Evolutionary conservation across 2,888 invertebrate species (phyloP).

Genomic region (Gari tellinella): DNA sequence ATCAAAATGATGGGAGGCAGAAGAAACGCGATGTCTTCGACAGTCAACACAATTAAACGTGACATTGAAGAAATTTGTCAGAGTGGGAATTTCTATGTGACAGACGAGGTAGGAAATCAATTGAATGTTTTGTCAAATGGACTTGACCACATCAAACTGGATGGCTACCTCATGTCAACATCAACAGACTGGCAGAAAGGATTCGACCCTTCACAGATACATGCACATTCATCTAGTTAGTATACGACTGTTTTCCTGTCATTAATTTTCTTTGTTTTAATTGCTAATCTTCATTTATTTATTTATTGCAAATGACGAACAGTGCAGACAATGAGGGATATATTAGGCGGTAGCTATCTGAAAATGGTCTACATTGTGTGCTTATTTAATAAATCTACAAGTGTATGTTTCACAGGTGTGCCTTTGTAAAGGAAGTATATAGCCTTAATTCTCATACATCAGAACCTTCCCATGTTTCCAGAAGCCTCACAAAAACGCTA

Average conservation of each 20-base stretch:
- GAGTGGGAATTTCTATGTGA: slow-evolving; percentile 80
- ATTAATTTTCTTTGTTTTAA: too few species aligned
- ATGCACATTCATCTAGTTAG: slow-evolving; percentile 55
- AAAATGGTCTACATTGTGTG: too few species aligned
- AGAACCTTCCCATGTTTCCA: too few species aligned
- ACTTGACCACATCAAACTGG: slow-evolving; percentile 80
- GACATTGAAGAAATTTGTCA: slow-evolving; percentile 71
- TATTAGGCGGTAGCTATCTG: too few species aligned
- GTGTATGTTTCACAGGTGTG: too few species aligned
- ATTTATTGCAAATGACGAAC: too few species aligned
- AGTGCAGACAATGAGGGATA: too few species aligned
- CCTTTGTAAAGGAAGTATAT: too few species aligned
- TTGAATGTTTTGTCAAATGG: slow-evolving; percentile 78
- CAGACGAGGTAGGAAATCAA: slow-evolving; percentile 79
- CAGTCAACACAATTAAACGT: slow-evolving; percentile 54
- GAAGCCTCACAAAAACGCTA: too few species aligned
- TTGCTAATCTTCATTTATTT: too few species aligned
- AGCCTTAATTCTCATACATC: too few species aligned
- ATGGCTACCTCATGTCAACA: slow-evolving; percentile 74
- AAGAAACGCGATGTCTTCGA: slow-evolving; percentile 44
- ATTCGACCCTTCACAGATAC: slow-evolving; percentile 57
- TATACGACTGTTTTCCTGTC: not conserved
- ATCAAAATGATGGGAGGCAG: slow-evolving; percentile 16
- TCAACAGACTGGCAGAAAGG: slow-evolving; percentile 73
- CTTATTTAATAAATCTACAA: too few species aligned